Conservation (phyloP, 2,888 invertebrate species). For the Lycaena phlaeas region DNA sequence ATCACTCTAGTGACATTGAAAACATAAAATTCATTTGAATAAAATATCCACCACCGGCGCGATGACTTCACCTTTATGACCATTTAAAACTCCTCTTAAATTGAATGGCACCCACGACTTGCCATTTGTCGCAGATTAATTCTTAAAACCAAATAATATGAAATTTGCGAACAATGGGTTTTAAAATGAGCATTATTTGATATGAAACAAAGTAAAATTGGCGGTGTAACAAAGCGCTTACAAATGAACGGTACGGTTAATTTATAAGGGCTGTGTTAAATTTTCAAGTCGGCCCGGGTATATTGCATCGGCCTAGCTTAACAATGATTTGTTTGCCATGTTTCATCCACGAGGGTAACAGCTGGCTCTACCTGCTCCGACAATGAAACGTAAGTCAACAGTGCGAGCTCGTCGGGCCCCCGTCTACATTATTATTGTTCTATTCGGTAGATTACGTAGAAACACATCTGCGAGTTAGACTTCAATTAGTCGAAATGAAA, state of each 20-base stretch:
- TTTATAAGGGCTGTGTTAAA: constrained; percentile 27
- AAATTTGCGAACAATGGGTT: background rate
- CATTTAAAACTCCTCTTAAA: background rate
- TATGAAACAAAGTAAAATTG: constrained; percentile 6
- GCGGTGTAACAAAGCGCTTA: background rate
- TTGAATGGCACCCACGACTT: background rate
- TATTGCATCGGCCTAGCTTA: constrained; percentile 31
- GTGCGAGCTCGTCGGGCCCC: constrained; percentile 27
- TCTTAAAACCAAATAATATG: background rate
- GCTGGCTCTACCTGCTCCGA: constrained; percentile 61
- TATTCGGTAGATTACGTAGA: constrained; percentile 8
- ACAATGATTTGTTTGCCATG: constrained; percentile 46
- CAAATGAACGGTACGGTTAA: constrained; percentile 5
- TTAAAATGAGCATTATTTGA: constrained; percentile 1
- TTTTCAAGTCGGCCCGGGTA: constrained; percentile 32
- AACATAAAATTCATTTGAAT: background rate
- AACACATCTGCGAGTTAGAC: background rate
- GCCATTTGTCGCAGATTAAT: background rate
- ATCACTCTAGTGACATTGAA: background rate
- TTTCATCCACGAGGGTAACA: constrained; percentile 44
- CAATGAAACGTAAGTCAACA: constrained; percentile 54
- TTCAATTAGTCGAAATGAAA: constrained; percentile 5
- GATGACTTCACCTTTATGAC: constrained; percentile 3
- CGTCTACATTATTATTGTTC: constrained; percentile 36
- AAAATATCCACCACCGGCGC: background rate